Conservation (phyloP, 2,888 invertebrate species). For the Liposcelis brunnea region DNA sequence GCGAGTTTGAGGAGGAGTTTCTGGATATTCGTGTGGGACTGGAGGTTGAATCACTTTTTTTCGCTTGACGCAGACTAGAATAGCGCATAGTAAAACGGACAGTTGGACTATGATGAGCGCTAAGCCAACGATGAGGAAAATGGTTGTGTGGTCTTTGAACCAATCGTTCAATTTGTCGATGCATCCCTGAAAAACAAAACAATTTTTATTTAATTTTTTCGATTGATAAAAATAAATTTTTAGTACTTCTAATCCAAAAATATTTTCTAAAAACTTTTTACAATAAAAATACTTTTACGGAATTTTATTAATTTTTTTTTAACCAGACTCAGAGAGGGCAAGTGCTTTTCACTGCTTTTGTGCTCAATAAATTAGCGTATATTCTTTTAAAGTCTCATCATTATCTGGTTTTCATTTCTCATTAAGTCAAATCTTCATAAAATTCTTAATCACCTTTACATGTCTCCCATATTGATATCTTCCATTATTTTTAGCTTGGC, state of each 20-base stretch:
- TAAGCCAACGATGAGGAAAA: constrained; percentile 47
- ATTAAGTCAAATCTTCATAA: constrained; percentile 21
- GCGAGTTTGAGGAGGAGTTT: not conserved
- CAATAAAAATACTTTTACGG: too few relatives aligned
- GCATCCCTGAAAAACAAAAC: constrained; percentile 45
- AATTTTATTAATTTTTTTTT: too few relatives aligned
- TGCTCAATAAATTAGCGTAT: too few relatives aligned
- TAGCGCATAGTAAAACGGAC: constrained; percentile 36
- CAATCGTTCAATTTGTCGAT: constrained; percentile 49
- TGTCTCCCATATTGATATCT: constrained; percentile 39
- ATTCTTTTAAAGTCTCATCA: constrained; percentile 14
- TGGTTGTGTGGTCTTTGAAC: constrained; percentile 56
- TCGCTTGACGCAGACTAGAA: constrained; percentile 13
- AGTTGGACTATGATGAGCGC: constrained; percentile 55
- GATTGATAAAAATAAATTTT: not conserved
- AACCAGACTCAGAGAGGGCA: too few relatives aligned
- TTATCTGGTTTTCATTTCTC: constrained; percentile 24
- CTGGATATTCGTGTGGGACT: constrained; percentile 1
- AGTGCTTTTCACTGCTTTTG: not conserved
- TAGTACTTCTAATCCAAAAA: too few relatives aligned
- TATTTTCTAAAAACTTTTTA: too few relatives aligned
- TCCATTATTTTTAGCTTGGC: constrained; percentile 45
- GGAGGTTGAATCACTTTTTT: not conserved
- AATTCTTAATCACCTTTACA: constrained; percentile 30
- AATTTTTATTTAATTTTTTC: too few relatives aligned